These are phyloP conservation scores for Eurois occulta DNA, from an alignment of 2,888 invertebrate genomes.

Conservation along the genomic window DNA sequence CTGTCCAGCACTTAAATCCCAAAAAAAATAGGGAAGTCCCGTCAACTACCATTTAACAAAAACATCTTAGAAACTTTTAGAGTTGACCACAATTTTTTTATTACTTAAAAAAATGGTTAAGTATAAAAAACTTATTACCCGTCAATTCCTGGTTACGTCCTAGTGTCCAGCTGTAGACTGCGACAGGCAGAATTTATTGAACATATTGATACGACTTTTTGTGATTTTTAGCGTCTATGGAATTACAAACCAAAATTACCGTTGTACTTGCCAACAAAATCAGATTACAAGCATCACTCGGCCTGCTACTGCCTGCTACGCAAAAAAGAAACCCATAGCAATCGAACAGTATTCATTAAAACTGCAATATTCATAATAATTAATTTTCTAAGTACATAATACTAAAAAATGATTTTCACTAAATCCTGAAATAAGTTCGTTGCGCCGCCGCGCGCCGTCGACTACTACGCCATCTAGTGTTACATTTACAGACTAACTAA, in stretches of 20 bases:
- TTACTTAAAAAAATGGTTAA: neutral
- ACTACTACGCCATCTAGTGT: conserved; percentile 35
- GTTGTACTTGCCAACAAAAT: neutral
- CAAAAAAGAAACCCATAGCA: neutral
- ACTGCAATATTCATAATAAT: neutral
- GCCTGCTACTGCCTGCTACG: too few relatives aligned
- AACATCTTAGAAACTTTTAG: neutral
- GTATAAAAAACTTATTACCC: neutral
- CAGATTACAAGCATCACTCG: neutral
- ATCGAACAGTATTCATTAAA: neutral
- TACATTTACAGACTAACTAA: conserved; percentile 1
- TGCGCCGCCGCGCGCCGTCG: too few relatives aligned
- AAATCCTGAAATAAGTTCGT: too few relatives aligned
- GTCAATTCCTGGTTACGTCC: neutral
- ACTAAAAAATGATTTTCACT: too few relatives aligned
- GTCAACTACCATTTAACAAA: neutral
- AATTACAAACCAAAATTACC: neutral
- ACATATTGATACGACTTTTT: neutral
- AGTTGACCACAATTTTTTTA: neutral
- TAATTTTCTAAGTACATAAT: too few relatives aligned
- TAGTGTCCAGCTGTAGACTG: neutral
- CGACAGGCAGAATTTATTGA: neutral
- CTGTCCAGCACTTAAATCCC: neutral
- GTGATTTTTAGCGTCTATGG: neutral
- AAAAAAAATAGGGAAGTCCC: neutral